Conservation (phyloP, 1,140 invertebrate genomes). For the Camponotus floridanus region DNA sequence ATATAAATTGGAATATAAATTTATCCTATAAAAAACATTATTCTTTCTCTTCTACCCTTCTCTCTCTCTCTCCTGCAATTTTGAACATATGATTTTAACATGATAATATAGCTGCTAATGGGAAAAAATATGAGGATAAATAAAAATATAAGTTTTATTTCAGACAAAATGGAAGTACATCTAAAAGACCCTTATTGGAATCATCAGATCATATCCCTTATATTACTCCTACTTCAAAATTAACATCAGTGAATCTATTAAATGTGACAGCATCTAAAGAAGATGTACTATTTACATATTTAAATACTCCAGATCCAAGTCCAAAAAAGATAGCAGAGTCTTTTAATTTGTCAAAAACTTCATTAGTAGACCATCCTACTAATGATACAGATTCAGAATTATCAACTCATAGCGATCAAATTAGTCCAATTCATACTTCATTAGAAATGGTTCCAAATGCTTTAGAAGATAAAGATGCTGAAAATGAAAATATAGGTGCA, state of each 20-base stretch:
- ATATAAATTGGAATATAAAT: not conserved
- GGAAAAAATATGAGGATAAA: not conserved
- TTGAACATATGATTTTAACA: not conserved
- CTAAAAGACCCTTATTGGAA: slow-evolving; percentile 38
- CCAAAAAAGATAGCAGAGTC: slow-evolving; percentile 63
- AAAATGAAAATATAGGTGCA: not conserved
- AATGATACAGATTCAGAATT: slow-evolving; percentile 79
- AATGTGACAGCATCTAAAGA: slow-evolving; percentile 58
- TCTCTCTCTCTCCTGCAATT: too few species aligned
- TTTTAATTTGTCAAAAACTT: slow-evolving; percentile 72
- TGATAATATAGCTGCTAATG: not conserved
- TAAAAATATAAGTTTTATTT: not conserved
- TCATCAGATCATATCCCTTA: slow-evolving; percentile 42
- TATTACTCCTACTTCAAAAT: slow-evolving; percentile 50
- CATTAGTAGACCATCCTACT: slow-evolving; percentile 74
- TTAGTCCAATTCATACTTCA: slow-evolving; percentile 76
- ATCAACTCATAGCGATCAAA: slow-evolving; percentile 73
- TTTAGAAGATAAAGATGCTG: slow-evolving; percentile 41
- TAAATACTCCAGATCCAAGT: slow-evolving; percentile 72
- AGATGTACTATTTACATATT: slow-evolving; percentile 72
- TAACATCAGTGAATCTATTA: slow-evolving; percentile 54
- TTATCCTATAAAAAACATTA: not conserved
- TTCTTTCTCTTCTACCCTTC: not conserved
- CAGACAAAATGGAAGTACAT: slow-evolving; percentile 18
- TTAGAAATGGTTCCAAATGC: slow-evolving; percentile 63